Base-by-base conservation (phyloP, 2,888 invertebrate species). In the Microchrysa polita region DNA sequence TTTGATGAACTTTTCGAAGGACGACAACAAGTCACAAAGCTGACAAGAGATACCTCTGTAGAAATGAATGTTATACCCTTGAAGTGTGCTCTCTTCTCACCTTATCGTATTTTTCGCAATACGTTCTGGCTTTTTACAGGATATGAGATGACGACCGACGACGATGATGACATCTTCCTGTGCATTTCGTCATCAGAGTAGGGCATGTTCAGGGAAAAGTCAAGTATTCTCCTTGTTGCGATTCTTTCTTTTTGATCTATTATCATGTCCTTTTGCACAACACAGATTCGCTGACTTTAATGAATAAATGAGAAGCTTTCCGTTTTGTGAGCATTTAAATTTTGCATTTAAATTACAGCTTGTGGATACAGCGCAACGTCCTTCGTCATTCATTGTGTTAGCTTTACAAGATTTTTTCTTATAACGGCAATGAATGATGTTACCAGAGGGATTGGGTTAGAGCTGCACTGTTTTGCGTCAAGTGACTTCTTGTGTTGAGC, bases 271-370 rank as follows among this genome's bases (percentile, higher is more conserved):
- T 23, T 14, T 23, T n/a, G n/a, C n/a, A n/a, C n/a, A n/a, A 14
- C 59, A 12, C 7, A 12, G 4, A 59, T 12, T 14, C 20, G 12
- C 20, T 59, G 59, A n/a, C 23, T 23, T 10, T 59, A 59, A 59
- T 59, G 59, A 59, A 23, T 23, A 59, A 59, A 59, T 59, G 59
- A 59, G 23, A 59, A 59, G 59, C 23, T 23, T 59, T 23, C 22
- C 59, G 59, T 59, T 59, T 22, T 59, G 59, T 22, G 22, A 59
- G 23, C 59, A 59, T 59, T 59, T 59, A 23, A 59, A 59, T 59
- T 23, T 59, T 59, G 22, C 22, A 22, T 23, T 23, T 23, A 14
- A 23, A 59, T 23, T 59, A 22, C 23, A 14, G 16, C 23, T 59
- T 12, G 1, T 55, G 55, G 18, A 16, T 20, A 16, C 16, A 34